phyloP scores from a whole-genome alignment of 2,113 vertebrate species.

The Percina caprodes region DNA sequence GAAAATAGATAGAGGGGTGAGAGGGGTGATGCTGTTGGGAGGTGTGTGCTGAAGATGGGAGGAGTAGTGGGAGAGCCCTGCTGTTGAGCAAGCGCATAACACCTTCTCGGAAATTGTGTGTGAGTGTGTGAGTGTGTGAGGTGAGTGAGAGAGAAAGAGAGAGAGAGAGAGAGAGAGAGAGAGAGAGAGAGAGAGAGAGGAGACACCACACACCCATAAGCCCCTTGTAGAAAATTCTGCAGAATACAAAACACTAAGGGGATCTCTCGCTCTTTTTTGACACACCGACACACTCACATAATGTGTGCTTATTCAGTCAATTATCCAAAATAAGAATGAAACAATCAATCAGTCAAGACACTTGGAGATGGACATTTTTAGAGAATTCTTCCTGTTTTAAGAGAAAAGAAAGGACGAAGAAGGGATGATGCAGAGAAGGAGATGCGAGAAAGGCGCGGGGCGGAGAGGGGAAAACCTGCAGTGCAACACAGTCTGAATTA shows the following conservation, averaged over 20 bases:
- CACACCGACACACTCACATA: neutral
- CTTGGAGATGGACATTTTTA: neutral
- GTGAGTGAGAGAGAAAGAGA: too few species aligned
- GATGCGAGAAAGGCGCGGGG: too few species aligned
- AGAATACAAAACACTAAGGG: constrained; percentile 73
- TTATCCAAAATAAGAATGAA: constrained; percentile 17
- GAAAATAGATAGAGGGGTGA: constrained; percentile 27
- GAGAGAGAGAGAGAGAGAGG: too few species aligned
- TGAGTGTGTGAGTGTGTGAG: neutral
- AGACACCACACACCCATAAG: constrained; percentile 59
- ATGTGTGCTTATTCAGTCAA: constrained; percentile 4
- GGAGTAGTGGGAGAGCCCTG: constrained; percentile 68
- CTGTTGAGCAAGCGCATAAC: constrained; percentile 22
- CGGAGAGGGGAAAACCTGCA: constrained; percentile 83
- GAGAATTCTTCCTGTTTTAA: constrained; percentile 1
- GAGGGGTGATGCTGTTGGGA: constrained; percentile 31
- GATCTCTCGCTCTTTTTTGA: constrained; percentile 35
- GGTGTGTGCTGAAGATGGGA: constrained; percentile 41
- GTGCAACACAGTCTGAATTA: constrained; percentile 86
- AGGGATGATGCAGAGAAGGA: constrained; percentile 70
- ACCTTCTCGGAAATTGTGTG: constrained; percentile 8
- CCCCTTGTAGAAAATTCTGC: constrained; percentile 62
- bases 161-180: neutral
- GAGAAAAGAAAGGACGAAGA: constrained; percentile 11
- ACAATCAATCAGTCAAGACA: neutral